Conservation (phyloP, 2,797 vertebrate species). For the Mus caroli region DNA sequence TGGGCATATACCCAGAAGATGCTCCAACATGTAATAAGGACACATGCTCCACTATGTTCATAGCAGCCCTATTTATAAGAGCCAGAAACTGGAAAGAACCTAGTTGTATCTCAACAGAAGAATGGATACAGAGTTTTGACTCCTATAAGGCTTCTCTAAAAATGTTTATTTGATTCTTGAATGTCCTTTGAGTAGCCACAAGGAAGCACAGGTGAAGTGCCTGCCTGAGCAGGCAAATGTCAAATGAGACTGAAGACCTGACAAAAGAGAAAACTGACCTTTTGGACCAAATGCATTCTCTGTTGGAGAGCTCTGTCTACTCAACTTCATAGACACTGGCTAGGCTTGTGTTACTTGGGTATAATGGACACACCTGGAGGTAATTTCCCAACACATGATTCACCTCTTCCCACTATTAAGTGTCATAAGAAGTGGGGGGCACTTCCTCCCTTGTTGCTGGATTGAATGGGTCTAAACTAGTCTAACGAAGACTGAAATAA, state of each 20-base stretch:
- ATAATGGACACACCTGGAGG: neutral
- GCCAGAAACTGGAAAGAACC: no score
- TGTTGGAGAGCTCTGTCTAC: neutral
- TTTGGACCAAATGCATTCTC: neutral
- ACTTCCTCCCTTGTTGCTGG: neutral
- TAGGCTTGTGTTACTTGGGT: slow-evolving; percentile 15
- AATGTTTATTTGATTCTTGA: neutral
- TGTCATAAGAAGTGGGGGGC: neutral
- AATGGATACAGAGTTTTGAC: neutral
- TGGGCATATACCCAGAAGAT: no score
- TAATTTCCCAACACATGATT: slow-evolving; percentile 24
- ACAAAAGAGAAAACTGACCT: slow-evolving; percentile 26
- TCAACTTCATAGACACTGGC: neutral
- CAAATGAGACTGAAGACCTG: slow-evolving; percentile 23
- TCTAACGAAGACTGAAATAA: neutral
- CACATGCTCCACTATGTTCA: no score
- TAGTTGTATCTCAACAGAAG: no score
- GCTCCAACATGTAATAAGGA: no score
- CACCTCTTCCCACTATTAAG: neutral
- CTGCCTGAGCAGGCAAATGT: neutral
- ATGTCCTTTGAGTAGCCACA: neutral
- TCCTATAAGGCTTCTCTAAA: neutral
- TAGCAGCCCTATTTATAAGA: no score
- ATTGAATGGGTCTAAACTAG: neutral
- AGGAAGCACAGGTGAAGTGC: neutral